Evolutionary conservation across 2,888 invertebrate species (phyloP).

Genomic region (Erynnis tages): DNA sequence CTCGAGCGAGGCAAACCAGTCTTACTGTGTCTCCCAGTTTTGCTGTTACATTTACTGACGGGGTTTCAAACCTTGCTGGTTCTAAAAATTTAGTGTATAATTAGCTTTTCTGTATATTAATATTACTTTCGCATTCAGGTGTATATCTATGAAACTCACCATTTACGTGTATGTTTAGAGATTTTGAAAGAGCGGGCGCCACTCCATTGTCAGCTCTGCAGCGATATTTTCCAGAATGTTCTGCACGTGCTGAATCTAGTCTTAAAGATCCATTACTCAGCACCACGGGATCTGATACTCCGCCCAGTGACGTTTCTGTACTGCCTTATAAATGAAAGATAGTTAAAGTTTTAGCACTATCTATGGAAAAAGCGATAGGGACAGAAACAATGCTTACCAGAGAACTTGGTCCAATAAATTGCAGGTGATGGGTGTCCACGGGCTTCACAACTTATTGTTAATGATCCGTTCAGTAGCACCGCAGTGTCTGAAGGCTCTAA

Average conservation of each 20-base stretch:
- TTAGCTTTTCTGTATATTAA: too few species aligned
- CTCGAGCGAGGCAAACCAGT: slow-evolving; percentile 89
- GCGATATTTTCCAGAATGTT: slow-evolving; percentile 91
- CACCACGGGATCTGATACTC: slow-evolving; percentile 71
- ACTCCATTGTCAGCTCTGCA: slow-evolving; percentile 93
- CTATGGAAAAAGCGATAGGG: neutral
- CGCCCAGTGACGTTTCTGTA: slow-evolving; percentile 68
- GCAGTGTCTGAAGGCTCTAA: slow-evolving; percentile 88
- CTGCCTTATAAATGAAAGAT: slow-evolving; percentile 51
- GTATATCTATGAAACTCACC: slow-evolving; percentile 83
- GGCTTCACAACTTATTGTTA: slow-evolving; percentile 89
- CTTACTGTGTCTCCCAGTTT: slow-evolving; percentile 88
- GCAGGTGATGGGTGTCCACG: slow-evolving; percentile 89
- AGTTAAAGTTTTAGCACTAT: slow-evolving; percentile 12
- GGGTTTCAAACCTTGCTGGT: slow-evolving; percentile 88
- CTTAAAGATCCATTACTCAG: slow-evolving; percentile 87
- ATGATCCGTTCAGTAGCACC: slow-evolving; percentile 86
- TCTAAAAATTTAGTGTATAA: slow-evolving; percentile 64
- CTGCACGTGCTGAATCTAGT: slow-evolving; percentile 86
- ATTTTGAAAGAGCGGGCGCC: slow-evolving; percentile 89
- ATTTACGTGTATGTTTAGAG: slow-evolving; percentile 89
- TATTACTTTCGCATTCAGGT: neutral
- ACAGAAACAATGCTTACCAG: slow-evolving; percentile 72
- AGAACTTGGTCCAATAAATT: slow-evolving; percentile 87
- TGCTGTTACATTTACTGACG: slow-evolving; percentile 88